Evolutionary conservation across 2,888 invertebrate genomes (phyloP).

Genomic region (Graphium colonna): DNA sequence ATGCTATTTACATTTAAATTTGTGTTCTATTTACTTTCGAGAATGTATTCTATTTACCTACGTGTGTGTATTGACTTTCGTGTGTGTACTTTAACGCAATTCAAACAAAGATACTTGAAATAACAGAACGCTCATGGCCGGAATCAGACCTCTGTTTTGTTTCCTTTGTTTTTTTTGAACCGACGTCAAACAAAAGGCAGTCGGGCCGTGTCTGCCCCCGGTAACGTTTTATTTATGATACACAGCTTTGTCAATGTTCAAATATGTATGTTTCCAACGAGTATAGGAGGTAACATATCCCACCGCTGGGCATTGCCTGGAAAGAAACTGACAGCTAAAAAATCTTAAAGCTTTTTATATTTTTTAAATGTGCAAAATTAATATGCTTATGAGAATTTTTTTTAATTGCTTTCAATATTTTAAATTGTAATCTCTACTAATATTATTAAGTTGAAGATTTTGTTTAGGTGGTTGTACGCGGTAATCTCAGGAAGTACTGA

Average conservation of each 20-base stretch:
- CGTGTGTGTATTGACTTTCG: background rate
- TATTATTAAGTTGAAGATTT: no score
- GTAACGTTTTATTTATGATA: background rate
- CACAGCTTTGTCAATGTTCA: background rate
- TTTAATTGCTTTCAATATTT: background rate
- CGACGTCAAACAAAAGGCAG: conserved; percentile 2
- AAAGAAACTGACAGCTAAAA: no score
- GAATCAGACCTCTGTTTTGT: conserved; percentile 1
- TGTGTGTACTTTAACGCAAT: conserved; percentile 1
- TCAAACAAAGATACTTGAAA: conserved; percentile 6
- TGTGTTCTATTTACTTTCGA: background rate
- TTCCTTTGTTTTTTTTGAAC: conserved; percentile 5
- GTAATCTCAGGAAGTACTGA: no score
- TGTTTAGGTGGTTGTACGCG: no score
- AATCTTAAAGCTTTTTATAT: no score
- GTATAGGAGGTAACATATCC: no score
- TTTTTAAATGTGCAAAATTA: no score
- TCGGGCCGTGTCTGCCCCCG: background rate
- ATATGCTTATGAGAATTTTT: background rate
- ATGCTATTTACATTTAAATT: background rate
- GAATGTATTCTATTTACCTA: background rate
- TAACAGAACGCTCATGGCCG: background rate
- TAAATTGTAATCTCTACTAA: no score
- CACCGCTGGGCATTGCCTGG: no score
- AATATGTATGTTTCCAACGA: background rate